Evolutionary conservation across 1,140 invertebrate genomes (phyloP), one percentile per base, ranked within the genome.

Genomic region (Drosophila lini): DNA sequence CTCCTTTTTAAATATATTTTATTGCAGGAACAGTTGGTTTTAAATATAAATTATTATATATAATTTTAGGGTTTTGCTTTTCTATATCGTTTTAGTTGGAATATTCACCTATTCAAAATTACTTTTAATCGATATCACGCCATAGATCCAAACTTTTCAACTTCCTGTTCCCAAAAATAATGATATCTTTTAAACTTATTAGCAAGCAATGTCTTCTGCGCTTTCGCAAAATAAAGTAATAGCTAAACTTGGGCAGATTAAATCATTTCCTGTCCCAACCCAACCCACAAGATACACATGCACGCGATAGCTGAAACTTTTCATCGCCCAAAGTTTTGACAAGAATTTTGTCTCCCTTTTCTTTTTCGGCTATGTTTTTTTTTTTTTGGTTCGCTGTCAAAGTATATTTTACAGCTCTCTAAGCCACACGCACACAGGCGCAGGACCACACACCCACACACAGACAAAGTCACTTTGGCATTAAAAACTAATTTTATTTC

Each of bases 401-500:
- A 75, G 81, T 84, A 70, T 80, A 85, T 78, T 74, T 81, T 74
- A 81, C 78, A 77, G 70, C 64, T 55, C 73, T 48, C 55, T 50
- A 48, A 60, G 22, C 41, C 50, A 58, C 73, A 65, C 44, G 71
- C 44, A 57, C 44, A 78, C 31, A 65, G 38, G 32, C 25, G 25
- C 25, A 19, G 32, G 9, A 11, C 16, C 36, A 48, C 60, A 65
- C 19, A 57, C 38, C 41, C 64, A 55, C 36, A 32, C 38, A 57
- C 48, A 55, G 42, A 59, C 47, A 60, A 57, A 81, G 67, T 74
- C 73, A 80, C 78, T 80, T 65, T 86, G 71, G 79, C 80, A 86
- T 88, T 86, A 86, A 86, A 86, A 86, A 86, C 83, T 86, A 86
- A 86, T 86, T 86, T 88, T 86, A 86, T 86, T 86, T 86, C 83